These are phyloP conservation scores for Pandemis heparana DNA, from an alignment of 2,888 invertebrate species.

Conservation along the genomic window DNA sequence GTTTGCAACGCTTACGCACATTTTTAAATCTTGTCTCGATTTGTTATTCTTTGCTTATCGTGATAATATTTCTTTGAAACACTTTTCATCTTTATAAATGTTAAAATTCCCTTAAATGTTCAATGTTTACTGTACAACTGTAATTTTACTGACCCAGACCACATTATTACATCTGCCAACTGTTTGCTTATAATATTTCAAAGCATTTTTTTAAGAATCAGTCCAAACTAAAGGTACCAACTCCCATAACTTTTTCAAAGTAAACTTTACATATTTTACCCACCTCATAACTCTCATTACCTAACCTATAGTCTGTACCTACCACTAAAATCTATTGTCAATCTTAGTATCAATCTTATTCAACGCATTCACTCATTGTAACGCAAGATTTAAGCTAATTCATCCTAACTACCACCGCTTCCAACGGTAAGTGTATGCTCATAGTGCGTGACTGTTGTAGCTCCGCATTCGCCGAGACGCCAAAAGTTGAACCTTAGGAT, in stretches of 20 bases:
- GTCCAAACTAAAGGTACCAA: not conserved
- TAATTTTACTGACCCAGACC: not conserved
- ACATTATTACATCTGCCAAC: too few relatives aligned
- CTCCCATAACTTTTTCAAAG: not conserved
- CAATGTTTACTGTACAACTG: constrained; percentile 25
- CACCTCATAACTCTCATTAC: not conserved
- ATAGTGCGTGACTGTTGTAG: constrained; percentile 87
- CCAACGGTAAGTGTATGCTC: constrained; percentile 61
- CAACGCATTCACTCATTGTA: constrained; percentile 19
- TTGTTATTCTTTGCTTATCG: constrained; percentile 59
- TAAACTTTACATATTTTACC: not conserved
- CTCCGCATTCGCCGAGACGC: constrained; percentile 97
- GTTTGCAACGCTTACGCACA: constrained; percentile 80
- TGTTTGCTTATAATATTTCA: not conserved
- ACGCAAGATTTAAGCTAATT: constrained; percentile 21
- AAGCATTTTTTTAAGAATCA: too few relatives aligned
- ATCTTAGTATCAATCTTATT: not conserved
- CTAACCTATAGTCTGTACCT: not conserved
- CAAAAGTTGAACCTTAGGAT: constrained; percentile 98
- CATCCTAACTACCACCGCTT: not conserved
- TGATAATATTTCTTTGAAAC: constrained; percentile 35
- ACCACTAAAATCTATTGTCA: not conserved
- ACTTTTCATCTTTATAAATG: constrained; percentile 34
- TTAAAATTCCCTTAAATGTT: constrained; percentile 38
- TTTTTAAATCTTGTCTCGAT: constrained; percentile 54